Conservation (phyloP, 2,888 invertebrate species). For the Parnassius smintheus region DNA sequence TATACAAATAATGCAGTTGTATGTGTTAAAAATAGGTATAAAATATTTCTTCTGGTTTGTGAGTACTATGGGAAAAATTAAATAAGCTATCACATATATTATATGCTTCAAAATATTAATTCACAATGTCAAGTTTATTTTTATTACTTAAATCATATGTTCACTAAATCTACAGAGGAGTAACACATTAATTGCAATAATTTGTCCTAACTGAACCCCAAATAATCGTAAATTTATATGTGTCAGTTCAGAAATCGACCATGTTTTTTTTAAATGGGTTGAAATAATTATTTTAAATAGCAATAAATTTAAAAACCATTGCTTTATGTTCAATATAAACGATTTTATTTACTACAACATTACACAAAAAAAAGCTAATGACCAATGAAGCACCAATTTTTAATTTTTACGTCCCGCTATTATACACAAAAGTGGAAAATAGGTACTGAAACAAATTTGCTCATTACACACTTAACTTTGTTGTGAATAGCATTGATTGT, state of each 20-base stretch:
- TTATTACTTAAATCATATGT: too few species aligned
- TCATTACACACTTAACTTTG: background rate
- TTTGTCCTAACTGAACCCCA: background rate
- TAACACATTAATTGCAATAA: background rate
- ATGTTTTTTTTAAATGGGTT: constrained; percentile 4
- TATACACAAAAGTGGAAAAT: constrained; percentile 5
- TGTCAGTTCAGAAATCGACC: background rate
- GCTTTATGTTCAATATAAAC: constrained; percentile 4
- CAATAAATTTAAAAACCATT: constrained; percentile 10
- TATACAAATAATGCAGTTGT: too few species aligned
- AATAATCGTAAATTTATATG: background rate
- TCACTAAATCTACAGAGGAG: too few species aligned
- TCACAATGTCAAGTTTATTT: constrained; percentile 5
- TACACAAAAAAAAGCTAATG: constrained; percentile 9
- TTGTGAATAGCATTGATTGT: too few species aligned
- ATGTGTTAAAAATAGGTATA: background rate
- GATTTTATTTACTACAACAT: constrained; percentile 13
- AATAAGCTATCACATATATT: constrained; percentile 1
- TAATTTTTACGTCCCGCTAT: constrained; percentile 1
- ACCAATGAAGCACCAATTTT: constrained; percentile 14
- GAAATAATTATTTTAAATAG: too few species aligned
- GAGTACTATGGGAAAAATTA: background rate
- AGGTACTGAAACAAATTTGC: constrained; percentile 5
- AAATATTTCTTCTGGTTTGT: background rate
- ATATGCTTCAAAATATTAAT: constrained; percentile 4